Evolutionary conservation across 2,888 invertebrate genomes (phyloP).

Genomic region (Drosophila mimetica): DNA sequence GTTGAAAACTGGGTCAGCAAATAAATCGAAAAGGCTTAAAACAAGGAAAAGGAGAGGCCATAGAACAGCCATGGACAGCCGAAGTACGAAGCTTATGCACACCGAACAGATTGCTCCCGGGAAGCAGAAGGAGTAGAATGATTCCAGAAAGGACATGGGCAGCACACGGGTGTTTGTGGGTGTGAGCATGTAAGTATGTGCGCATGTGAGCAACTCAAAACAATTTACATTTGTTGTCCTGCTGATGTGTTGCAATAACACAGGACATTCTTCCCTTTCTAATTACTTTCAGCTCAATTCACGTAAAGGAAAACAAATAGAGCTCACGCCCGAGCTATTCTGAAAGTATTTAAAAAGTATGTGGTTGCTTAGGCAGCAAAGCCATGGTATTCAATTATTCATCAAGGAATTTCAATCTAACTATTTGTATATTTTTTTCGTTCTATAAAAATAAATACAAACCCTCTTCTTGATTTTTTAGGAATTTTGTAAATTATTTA

Average conservation of each 20-base stretch:
- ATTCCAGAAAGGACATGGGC: neutral
- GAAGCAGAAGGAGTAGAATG: neutral
- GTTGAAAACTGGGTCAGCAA: conserved; percentile 72
- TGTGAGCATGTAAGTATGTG: conserved; percentile 17
- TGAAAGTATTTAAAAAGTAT: conserved; percentile 5
- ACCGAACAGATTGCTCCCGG: conserved; percentile 32
- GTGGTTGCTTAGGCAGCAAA: neutral
- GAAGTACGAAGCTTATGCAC: conserved; percentile 29
- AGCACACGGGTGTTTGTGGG: neutral
- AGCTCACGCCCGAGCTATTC: conserved; percentile 7
- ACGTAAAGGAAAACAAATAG: conserved; percentile 11
- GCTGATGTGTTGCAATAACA: conserved; percentile 17
- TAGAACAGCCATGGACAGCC: conserved; percentile 35
- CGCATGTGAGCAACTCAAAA: conserved; percentile 13
- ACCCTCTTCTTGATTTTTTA: no score
- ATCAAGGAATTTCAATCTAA: neutral
- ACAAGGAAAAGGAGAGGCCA: conserved; percentile 37
- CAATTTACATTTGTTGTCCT: conserved; percentile 42
- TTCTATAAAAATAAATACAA: neutral
- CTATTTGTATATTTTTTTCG: no score
- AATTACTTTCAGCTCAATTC: conserved; percentile 31
- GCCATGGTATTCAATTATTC: neutral
- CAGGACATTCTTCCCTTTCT: conserved; percentile 18
- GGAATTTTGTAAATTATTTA: no score
- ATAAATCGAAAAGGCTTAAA: conserved; percentile 74